Conservation (phyloP, 1,140 invertebrate species). For the Drosophila ananassae region DNA sequence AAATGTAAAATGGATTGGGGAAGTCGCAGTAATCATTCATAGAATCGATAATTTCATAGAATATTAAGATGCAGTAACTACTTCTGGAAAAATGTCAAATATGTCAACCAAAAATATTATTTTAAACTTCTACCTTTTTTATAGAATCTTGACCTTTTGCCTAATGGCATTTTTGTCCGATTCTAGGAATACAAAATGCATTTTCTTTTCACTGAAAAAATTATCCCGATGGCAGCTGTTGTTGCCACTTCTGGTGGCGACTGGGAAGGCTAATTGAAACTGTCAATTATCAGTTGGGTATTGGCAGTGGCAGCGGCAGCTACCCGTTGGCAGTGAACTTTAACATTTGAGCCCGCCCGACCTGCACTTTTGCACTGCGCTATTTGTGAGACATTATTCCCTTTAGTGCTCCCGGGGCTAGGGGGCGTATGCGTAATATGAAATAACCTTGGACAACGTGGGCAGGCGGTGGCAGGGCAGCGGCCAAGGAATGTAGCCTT, state of each 20-base stretch:
- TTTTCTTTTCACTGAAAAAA: constrained; percentile 3
- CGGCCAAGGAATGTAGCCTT: constrained; percentile 32
- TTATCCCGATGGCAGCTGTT: constrained; percentile 26
- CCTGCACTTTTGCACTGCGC: constrained; percentile 8
- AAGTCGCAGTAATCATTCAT: too few relatives aligned
- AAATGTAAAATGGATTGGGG: too few relatives aligned
- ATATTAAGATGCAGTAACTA: too few relatives aligned
- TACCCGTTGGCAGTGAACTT: constrained; percentile 56
- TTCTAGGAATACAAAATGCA: constrained; percentile 27
- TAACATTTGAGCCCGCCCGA: constrained; percentile 53
- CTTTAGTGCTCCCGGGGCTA: constrained; percentile 7
- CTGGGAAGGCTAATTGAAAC: constrained; percentile 63
- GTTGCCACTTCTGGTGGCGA: constrained; percentile 29
- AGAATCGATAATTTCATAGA: too few relatives aligned
- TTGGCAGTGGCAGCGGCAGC: constrained; percentile 9
- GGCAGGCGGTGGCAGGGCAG: neutral
- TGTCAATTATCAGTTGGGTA: constrained; percentile 56
- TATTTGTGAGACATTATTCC: constrained; percentile 14
- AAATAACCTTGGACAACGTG: constrained; percentile 60
- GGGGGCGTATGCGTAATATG: constrained; percentile 70
- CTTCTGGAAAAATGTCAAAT: too few relatives aligned
- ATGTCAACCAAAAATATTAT: too few relatives aligned
- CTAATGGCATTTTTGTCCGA: constrained; percentile 20
- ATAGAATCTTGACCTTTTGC: constrained; percentile 55
- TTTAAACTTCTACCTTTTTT: too few relatives aligned